Evolutionary conservation across 1,140 invertebrate species (phyloP), one percentile per base, ranked within the genome.

Genomic region (Eurosta solidaginis): DNA sequence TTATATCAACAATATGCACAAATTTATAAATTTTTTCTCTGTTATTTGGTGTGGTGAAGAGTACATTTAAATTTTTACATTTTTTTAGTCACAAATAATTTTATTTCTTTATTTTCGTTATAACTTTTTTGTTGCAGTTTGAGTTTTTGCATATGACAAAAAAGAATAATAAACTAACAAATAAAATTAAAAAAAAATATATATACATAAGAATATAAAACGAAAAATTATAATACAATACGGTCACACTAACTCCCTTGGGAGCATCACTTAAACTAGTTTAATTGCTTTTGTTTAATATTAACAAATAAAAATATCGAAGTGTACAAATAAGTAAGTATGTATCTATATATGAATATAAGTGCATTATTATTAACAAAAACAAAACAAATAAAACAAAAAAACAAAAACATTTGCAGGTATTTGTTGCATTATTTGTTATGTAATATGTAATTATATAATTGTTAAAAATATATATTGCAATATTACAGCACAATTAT

Each of bases 201-300:
- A n/a, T 9, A 47, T n/a, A 59, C n/a, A n/a, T n/a, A n/a, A n/a
- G n/a, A n/a, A n/a, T n/a, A n/a, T n/a, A n/a, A n/a, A n/a, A n/a
- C n/a, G n/a, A 63, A 33, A 33, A 63, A 68, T 20, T n/a, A 68
- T 68, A 68, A 68, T 68, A 68, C 59, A 68, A 68, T 68, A 68
- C 59, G 59, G 59, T 68, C 59, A 68, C 59, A 68, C 59, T 68
- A 68, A 68, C 59, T 68, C 59, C 36, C 59, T 9, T n/a, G 22
- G 59, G 59, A 68, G 59, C 59, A 40, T 40, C 17, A 40, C 59
- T 68, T 68, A 68, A 68, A 20, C n/a, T 42, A 68, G 1, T 36
- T 68, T 68, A 40, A 40, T 40, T 68, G n/a, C n/a, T 47, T 47
- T 47, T 47, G 14, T 17, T 14, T 47, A 12, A 12, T 47, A 5